phyloP scores from a whole-genome alignment of 2,113 vertebrate genomes.

The Clarias batrachus region DNA sequence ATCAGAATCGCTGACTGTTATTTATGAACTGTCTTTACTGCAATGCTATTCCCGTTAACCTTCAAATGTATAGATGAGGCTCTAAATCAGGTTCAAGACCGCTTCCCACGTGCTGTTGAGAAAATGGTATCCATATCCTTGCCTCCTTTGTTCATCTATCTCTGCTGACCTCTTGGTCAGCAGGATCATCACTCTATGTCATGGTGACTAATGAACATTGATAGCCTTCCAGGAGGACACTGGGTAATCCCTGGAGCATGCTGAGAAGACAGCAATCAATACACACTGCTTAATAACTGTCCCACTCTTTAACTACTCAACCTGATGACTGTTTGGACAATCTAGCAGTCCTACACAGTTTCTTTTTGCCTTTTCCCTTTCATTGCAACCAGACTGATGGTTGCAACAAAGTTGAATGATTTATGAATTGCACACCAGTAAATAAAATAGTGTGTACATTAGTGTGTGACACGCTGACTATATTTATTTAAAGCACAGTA shows the following conservation, averaged over 20 bases:
- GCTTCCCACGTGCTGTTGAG: slow-evolving; percentile 26
- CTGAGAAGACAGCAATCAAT: slow-evolving; percentile 46
- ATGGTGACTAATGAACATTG: slow-evolving; percentile 58
- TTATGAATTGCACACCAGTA: background rate
- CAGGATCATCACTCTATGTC: slow-evolving; percentile 46
- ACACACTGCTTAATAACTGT: slow-evolving; percentile 53
- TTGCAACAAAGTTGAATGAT: background rate
- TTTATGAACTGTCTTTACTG: slow-evolving; percentile 19
- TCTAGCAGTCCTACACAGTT: slow-evolving; percentile 1
- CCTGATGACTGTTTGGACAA: slow-evolving; percentile 42
- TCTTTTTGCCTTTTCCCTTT: background rate
- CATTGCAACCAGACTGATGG: background rate
- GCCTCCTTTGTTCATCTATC: slow-evolving; percentile 45
- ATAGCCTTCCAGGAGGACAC: slow-evolving; percentile 51
- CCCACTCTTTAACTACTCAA: slow-evolving; percentile 42
- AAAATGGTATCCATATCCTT: slow-evolving; percentile 46
- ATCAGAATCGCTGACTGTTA: slow-evolving; percentile 6
- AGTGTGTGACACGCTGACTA: background rate
- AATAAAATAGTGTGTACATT: slow-evolving; percentile 8
- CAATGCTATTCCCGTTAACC: slow-evolving; percentile 25
- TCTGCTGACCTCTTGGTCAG: slow-evolving; percentile 41
- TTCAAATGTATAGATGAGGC: slow-evolving; percentile 38
- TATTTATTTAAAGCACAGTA: slow-evolving; percentile 41
- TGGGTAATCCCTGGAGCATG: slow-evolving; percentile 53
- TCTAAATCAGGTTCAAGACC: slow-evolving; percentile 38